phyloP scores from a whole-genome alignment of 2,113 vertebrate species.

The Antechinus flavipes region DNA sequence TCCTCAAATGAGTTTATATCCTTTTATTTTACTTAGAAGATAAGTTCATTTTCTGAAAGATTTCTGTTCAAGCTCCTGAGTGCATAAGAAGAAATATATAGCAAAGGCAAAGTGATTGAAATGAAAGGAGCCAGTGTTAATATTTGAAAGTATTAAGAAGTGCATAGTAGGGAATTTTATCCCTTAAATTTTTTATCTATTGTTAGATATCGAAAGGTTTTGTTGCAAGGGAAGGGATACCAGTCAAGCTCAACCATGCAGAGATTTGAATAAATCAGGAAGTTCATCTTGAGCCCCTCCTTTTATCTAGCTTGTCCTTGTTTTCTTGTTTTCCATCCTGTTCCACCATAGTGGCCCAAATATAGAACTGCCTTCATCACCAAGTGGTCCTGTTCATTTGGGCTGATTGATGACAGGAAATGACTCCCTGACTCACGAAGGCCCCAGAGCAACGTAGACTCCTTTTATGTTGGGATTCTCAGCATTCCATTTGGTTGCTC shows the following conservation, averaged over 20 bases:
- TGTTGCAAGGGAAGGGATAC: constrained; percentile 19
- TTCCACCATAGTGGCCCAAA: background rate
- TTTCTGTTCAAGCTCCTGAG: constrained; percentile 52
- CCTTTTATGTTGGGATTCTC: constrained; percentile 6
- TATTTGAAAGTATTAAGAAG: background rate
- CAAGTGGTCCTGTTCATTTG: background rate
- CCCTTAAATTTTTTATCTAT: background rate
- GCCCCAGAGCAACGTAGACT: background rate
- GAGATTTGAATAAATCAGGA: background rate
- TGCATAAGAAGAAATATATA: constrained; percentile 29
- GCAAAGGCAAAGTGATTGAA: constrained; percentile 14
- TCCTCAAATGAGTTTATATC: background rate
- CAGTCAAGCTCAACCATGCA: constrained; percentile 29
- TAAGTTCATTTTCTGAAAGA: constrained; percentile 20
- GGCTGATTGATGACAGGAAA: constrained; percentile 30
- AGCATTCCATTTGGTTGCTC: background rate
- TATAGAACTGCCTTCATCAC: constrained; percentile 1
- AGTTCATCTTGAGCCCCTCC: constrained; percentile 3
- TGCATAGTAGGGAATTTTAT: background rate
- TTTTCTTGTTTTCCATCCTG: constrained; percentile 6
- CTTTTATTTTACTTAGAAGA: constrained; percentile 33
- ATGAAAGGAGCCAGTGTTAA: background rate
- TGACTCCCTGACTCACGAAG: constrained; percentile 14
- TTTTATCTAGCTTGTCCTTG: background rate
- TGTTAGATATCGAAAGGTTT: constrained; percentile 36